Conservation (phyloP, 2,888 invertebrate species). For the Pristionchus japonicus region DNA sequence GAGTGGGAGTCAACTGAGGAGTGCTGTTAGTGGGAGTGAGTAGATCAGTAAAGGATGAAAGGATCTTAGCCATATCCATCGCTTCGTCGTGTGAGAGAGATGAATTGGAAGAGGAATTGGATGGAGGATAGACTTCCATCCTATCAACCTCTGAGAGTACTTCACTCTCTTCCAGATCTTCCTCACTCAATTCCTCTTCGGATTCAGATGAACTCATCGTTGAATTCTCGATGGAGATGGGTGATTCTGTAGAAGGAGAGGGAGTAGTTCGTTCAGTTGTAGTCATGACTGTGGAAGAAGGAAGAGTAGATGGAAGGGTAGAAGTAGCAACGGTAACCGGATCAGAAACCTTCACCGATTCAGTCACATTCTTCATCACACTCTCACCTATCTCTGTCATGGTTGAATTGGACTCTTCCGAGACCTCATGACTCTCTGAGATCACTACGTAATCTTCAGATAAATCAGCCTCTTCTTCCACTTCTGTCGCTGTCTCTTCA, state of each 20-base stretch:
- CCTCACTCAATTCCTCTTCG: conserved; percentile 21
- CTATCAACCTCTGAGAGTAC: not conserved
- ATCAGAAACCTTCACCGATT: not conserved
- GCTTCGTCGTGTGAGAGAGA: not conserved
- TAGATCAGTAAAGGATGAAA: not conserved
- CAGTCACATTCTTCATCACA: not conserved
- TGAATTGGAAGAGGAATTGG: not conserved
- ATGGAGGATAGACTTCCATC: not conserved
- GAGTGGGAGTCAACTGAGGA: not conserved
- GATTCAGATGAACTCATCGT: conserved; percentile 31
- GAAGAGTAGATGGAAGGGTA: not conserved
- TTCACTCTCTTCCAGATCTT: conserved; percentile 1
- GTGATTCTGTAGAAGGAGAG: not conserved
- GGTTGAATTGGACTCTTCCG: not conserved
- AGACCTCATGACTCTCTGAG: not conserved
- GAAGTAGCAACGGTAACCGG: not conserved
- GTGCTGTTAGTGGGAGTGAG: conserved; percentile 3
- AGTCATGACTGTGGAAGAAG: not conserved
- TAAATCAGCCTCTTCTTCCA: not conserved
- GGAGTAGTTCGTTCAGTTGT: not conserved
- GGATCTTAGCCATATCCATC: not conserved
- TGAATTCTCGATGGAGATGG: conserved; percentile 13
- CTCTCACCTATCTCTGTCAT: not conserved
- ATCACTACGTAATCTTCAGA: not conserved
- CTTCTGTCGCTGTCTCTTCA: not conserved